These are phyloP conservation scores for Gracilinanus agilis DNA, from an alignment of 2,113 vertebrate species.

Conservation along the genomic window DNA sequence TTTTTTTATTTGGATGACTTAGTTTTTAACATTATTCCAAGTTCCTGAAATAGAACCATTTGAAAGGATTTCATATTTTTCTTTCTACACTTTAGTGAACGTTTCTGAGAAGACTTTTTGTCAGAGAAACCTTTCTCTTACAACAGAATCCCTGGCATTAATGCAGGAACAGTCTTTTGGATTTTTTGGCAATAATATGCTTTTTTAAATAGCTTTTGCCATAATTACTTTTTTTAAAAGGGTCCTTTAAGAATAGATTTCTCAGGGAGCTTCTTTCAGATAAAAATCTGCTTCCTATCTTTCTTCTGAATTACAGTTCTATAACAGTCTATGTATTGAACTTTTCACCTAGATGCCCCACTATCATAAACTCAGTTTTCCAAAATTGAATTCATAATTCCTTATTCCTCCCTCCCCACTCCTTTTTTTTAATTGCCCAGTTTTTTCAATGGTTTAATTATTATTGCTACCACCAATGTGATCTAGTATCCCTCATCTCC, in stretches of 20 bases:
- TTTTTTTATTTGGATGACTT: neutral
- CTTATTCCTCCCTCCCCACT: neutral
- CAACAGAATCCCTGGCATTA: neutral
- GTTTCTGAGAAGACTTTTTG: neutral
- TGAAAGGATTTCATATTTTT: neutral
- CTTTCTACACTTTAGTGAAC: neutral
- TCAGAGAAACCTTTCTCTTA: neutral
- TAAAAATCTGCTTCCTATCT: constrained; percentile 24
- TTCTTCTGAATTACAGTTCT: neutral
- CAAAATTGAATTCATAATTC: neutral
- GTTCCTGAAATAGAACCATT: neutral
- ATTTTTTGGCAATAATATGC: neutral
- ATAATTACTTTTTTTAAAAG: constrained; percentile 7
- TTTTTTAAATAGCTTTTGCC: neutral
- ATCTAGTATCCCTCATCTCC: neutral
- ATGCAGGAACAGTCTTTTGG: neutral
- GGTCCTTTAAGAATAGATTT: neutral
- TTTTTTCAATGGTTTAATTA: neutral
- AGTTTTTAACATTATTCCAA: neutral
- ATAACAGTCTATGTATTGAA: constrained; percentile 11
- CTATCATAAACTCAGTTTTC: neutral
- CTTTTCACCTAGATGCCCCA: neutral
- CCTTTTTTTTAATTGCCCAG: neutral
- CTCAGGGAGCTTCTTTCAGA: neutral
- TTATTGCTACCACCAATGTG: neutral